These are phyloP conservation scores for Trypoxylus dichotomus DNA, from an alignment of 1,140 invertebrate genomes.

Conservation along the genomic window DNA sequence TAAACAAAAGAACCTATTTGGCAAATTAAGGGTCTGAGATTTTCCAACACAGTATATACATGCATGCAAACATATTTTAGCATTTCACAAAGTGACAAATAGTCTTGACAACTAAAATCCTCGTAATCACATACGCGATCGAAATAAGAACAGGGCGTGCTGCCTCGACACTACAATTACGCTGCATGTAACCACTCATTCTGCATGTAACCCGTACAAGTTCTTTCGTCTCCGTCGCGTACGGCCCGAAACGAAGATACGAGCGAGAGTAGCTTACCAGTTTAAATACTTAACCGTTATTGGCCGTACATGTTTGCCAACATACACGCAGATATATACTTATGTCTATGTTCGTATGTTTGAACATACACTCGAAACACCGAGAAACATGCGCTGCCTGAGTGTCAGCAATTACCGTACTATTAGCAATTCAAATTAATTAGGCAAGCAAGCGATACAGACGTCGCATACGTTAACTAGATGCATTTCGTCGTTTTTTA, in stretches of 20 bases:
- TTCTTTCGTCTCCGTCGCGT: background rate
- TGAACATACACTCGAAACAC: background rate
- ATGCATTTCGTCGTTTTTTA: background rate
- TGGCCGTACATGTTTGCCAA: conserved; percentile 5
- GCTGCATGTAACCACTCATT: background rate
- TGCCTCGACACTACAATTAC: background rate
- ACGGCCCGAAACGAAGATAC: background rate
- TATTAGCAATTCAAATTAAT: conserved; percentile 26
- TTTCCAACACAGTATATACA: too few species aligned
- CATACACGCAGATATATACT: conserved; percentile 10
- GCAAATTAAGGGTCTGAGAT: too few species aligned
- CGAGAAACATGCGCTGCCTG: background rate
- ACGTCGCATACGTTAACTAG: background rate
- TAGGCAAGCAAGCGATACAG: background rate
- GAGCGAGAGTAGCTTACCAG: background rate
- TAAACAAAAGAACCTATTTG: too few species aligned
- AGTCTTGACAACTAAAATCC: background rate
- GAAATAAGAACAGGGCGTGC: background rate
- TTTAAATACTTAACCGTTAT: conserved; percentile 1
- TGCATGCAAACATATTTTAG: background rate
- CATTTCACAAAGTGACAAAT: background rate
- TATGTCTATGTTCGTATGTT: conserved; percentile 5
- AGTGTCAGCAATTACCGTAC: conserved; percentile 23
- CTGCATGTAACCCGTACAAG: background rate
- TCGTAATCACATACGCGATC: background rate